Evolutionary conservation across 2,888 invertebrate species (phyloP).

Genomic region (Arenicola marina): DNA sequence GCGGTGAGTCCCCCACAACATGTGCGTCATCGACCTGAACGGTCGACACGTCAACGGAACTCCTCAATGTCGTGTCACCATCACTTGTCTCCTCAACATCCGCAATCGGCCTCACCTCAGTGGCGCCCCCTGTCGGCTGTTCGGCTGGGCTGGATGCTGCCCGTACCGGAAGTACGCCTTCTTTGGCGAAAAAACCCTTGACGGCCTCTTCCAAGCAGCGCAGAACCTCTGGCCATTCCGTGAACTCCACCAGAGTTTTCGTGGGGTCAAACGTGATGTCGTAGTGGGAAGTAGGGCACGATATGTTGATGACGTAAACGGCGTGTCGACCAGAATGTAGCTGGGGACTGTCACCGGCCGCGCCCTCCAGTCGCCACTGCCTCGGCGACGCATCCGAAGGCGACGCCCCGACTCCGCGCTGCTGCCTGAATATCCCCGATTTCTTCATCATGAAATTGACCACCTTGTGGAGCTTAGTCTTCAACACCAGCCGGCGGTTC

Average conservation of each 20-base stretch:
- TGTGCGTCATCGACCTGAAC: too few species aligned
- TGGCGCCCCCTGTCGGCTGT: too few species aligned
- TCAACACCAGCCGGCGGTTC: slow-evolving; percentile 68
- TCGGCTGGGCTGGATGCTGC: too few species aligned
- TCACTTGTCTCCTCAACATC: too few species aligned
- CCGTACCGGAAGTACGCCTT: too few species aligned
- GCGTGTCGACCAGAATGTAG: background rate
- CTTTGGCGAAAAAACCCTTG: background rate
- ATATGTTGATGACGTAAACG: background rate
- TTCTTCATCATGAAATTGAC: slow-evolving; percentile 58
- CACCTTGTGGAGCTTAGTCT: slow-evolving; percentile 64
- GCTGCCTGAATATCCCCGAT: background rate
- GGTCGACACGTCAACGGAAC: too few species aligned
- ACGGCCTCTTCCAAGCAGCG: background rate
- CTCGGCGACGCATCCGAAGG: too few species aligned
- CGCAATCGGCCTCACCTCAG: too few species aligned
- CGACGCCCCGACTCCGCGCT: background rate
- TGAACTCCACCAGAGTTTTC: background rate
- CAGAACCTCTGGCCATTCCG: background rate
- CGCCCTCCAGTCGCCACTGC: background rate
- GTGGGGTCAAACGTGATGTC: background rate
- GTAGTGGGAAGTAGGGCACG: background rate
- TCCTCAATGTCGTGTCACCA: too few species aligned
- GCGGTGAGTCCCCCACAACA: too few species aligned
- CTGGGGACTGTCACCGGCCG: background rate